Conservation (phyloP, 2,113 vertebrate genomes). For the Otis tarda region DNA sequence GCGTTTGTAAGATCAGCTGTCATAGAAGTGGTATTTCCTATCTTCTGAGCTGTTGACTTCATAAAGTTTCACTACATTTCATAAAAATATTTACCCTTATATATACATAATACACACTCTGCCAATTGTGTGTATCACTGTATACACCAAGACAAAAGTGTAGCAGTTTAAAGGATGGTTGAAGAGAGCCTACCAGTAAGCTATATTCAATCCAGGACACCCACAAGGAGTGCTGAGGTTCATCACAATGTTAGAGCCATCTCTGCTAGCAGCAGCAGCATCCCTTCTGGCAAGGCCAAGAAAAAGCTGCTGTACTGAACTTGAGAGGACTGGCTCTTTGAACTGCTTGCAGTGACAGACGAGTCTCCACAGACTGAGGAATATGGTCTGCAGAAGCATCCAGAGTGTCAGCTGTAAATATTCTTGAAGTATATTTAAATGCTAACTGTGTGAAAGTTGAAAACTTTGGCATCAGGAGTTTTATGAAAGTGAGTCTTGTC, state of each 20-base stretch:
- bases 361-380: background rate
- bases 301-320: background rate
- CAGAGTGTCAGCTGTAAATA: background rate
- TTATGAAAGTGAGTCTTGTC: background rate
- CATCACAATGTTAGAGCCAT: fast-evolving
- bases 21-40: background rate
- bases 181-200: background rate
- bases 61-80: background rate
- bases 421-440: background rate
- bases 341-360: background rate
- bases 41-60: background rate
- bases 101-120: no score
- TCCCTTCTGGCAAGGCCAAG: background rate
- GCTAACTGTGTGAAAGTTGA: background rate
- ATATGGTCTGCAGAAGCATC: background rate
- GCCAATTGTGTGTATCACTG: background rate
- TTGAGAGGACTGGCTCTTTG: background rate
- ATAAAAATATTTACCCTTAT: background rate
- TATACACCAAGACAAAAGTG: background rate
- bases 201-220: background rate
- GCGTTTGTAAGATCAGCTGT: background rate
- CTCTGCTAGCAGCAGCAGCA: background rate
- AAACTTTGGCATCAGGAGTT: background rate
- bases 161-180: background rate
- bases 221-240: background rate